phyloP scores from a whole-genome alignment of 2,113 vertebrate species.

The Bothrops jararaca region DNA sequence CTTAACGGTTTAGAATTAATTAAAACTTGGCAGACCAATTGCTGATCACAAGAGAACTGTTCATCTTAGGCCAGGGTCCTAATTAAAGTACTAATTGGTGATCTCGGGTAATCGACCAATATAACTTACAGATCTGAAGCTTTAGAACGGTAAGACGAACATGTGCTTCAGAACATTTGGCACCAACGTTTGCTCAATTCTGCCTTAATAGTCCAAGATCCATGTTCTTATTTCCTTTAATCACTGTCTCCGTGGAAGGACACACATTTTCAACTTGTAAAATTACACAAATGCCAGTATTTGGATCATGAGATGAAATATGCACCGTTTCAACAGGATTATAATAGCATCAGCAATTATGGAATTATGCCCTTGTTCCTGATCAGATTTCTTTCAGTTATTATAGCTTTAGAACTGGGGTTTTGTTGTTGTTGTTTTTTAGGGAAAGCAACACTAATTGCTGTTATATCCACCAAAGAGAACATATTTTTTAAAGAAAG shows the following conservation, averaged over 20 bases:
- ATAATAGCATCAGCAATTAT: neutral
- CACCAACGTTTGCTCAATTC: slow-evolving; percentile 60
- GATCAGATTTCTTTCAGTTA: slow-evolving; percentile 19
- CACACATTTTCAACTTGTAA: slow-evolving; percentile 58
- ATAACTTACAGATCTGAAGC: slow-evolving; percentile 38
- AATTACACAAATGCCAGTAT: slow-evolving; percentile 40
- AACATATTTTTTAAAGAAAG: slow-evolving; percentile 19
- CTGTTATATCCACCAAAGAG: slow-evolving; percentile 3
- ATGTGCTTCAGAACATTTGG: slow-evolving; percentile 63
- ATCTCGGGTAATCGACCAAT: slow-evolving; percentile 30
- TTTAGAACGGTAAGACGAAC: slow-evolving; percentile 13
- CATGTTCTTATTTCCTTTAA: slow-evolving; percentile 63
- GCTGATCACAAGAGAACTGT: slow-evolving; percentile 44
- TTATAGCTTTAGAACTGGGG: slow-evolving; percentile 25
- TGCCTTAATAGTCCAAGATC: slow-evolving; percentile 18
- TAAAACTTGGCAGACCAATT: slow-evolving; percentile 28
- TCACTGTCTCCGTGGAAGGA: slow-evolving; percentile 71
- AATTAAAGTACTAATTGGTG: slow-evolving; percentile 47
- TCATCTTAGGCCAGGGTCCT: slow-evolving; percentile 36
- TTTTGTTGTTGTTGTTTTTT: no score
- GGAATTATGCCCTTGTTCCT: neutral
- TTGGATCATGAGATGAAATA: slow-evolving; percentile 48
- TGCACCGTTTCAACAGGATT: neutral
- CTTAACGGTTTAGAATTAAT: slow-evolving; percentile 51
- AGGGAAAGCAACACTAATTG: slow-evolving; percentile 38